Percentiles rank a stretch among this genome's conserved stretches.
These are phyloP conservation scores for Heliconius aoede DNA, from an alignment of 2,888 invertebrate genomes.

Conservation along the genomic window DNA sequence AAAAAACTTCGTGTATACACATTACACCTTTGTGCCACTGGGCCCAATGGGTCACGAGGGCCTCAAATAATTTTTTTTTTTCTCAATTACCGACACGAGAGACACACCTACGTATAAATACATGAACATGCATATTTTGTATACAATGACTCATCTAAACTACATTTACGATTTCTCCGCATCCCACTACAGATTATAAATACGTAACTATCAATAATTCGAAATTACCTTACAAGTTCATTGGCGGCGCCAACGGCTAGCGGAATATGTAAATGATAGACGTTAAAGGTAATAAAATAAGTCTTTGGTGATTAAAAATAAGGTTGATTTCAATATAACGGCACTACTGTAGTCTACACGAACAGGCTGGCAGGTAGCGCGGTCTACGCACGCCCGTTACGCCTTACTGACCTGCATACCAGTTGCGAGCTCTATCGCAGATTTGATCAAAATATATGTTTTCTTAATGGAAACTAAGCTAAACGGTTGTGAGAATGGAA, in stretches of 20 bases:
- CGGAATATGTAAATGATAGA: constrained; percentile 27
- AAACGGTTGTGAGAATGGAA: not conserved
- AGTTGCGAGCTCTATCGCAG: constrained; percentile 24
- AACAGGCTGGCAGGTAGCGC: constrained; percentile 4
- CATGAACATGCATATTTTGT: not conserved
- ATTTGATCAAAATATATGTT: constrained; percentile 15
- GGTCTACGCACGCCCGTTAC: constrained; percentile 39
- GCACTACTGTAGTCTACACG: not conserved
- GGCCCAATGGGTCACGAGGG: no score
- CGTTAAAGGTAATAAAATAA: not conserved
- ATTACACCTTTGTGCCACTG: no score
- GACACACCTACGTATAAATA: not conserved
- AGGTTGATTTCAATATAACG: constrained; percentile 16
- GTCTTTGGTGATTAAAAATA: not conserved
- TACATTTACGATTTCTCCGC: constrained; percentile 20
- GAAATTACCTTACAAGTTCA: constrained; percentile 34
- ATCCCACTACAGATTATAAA: constrained; percentile 15
- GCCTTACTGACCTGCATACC: constrained; percentile 44
- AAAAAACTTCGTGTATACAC: no score
- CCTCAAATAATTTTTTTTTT: no score
- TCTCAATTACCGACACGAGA: no score
- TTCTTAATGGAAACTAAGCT: not conserved
- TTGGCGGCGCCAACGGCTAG: constrained; percentile 34
- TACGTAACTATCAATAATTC: constrained; percentile 28
- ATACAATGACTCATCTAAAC: not conserved